A percentile compares a stretch with the other conserved stretches of the same genome.
Evolutionary conservation across 2,113 vertebrate genomes (phyloP).

Genomic region (Pithys albifrons): DNA sequence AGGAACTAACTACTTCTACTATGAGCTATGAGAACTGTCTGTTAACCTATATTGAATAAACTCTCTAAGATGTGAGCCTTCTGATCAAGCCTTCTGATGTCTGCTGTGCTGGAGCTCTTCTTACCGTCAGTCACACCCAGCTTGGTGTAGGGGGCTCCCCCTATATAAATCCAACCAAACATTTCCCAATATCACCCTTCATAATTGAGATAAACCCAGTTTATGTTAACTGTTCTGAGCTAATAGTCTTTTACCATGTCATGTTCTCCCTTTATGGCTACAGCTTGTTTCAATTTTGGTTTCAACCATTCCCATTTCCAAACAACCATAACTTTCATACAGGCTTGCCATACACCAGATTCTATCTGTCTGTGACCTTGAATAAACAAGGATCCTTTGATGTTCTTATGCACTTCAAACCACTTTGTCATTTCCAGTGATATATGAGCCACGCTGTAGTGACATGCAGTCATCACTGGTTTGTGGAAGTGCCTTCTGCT

Average conservation of each 20-base stretch:
- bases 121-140: too few species aligned
- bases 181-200: not conserved
- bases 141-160: too few species aligned
- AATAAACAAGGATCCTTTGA: slow-evolving; percentile 57
- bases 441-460: slow-evolving; percentile 20
- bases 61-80: too few species aligned
- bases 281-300: slow-evolving; percentile 67
- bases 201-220: not conserved
- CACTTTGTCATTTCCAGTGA: slow-evolving; percentile 56
- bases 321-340: not conserved
- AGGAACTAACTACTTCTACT: too few species aligned
- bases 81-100: too few species aligned
- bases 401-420: slow-evolving; percentile 39
- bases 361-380: slow-evolving; percentile 54
- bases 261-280: slow-evolving; percentile 4
- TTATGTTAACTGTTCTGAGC: not conserved
- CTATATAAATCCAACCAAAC: not conserved
- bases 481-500: slow-evolving; percentile 49
- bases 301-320: slow-evolving; percentile 42
- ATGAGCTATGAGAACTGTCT: too few species aligned
- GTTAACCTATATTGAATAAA: too few species aligned
- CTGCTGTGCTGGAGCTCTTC: too few species aligned
- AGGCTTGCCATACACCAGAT: slow-evolving; percentile 31
- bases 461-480: slow-evolving; percentile 51
- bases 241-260: slow-evolving; percentile 22